Conservation (phyloP, 1,140 invertebrate species). For the Aradophagus sp. region DNA sequence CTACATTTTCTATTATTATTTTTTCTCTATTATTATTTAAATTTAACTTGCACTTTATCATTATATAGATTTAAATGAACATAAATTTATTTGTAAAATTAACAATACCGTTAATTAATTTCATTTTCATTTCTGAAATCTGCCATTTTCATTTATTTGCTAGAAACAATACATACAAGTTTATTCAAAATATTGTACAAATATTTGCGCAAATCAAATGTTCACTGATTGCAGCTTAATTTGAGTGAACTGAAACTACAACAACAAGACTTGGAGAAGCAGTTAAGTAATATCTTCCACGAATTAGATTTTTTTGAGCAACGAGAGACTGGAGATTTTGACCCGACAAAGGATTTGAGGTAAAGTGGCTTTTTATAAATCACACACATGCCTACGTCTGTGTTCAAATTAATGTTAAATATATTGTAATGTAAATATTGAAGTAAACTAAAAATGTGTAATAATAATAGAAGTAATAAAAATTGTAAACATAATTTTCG, state of each 20-base stretch:
- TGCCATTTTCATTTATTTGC: slow-evolving; percentile 16
- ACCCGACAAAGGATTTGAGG: slow-evolving; percentile 31
- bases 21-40: too few species aligned
- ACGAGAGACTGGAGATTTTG: slow-evolving; percentile 27
- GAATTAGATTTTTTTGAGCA: slow-evolving; percentile 43
- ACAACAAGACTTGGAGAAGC: slow-evolving; percentile 46
- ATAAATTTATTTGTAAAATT: too few species aligned
- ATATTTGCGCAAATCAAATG: slow-evolving; percentile 15
- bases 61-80: too few species aligned
- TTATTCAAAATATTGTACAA: slow-evolving; percentile 11
- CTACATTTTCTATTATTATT: too few species aligned
- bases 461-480: too few species aligned
- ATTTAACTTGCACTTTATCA: too few species aligned
- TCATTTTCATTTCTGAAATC: slow-evolving; percentile 4
- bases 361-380: slow-evolving; percentile 33
- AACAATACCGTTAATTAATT: too few species aligned
- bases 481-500: too few species aligned
- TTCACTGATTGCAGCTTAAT: too few species aligned
- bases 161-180: slow-evolving; percentile 14
- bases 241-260: slow-evolving; percentile 31
- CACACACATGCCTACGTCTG: slow-evolving; percentile 50
- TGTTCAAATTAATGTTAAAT: slow-evolving; percentile 73
- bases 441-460: too few species aligned
- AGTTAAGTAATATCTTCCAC: slow-evolving; percentile 27
- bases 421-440: slow-evolving; percentile 73